These are phyloP conservation scores for Pristis pectinata DNA, from an alignment of 2,797 vertebrate species.

Conservation along the genomic window DNA sequence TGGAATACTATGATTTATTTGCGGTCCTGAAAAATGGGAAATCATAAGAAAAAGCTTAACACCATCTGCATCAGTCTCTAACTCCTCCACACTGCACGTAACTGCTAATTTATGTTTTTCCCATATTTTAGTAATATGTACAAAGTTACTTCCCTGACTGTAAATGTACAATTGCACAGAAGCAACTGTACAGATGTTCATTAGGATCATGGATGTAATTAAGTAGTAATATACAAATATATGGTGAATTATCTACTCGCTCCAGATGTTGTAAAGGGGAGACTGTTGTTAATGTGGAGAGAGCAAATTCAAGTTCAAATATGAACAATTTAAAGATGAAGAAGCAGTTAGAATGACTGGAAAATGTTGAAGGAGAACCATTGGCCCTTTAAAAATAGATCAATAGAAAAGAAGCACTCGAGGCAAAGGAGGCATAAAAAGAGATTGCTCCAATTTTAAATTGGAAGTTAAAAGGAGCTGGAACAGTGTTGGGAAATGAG, in stretches of 20 bases:
- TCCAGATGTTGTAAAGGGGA: neutral
- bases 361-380: constrained; percentile 18
- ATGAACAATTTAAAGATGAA: neutral
- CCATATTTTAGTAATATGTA: neutral
- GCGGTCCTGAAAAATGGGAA: no score
- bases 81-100: neutral
- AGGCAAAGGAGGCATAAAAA: constrained; percentile 33
- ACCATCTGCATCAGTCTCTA: neutral
- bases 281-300: neutral
- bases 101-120: neutral
- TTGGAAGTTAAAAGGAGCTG: neutral
- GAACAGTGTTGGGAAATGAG: neutral
- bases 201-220: neutral
- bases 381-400: constrained; percentile 32
- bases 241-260: neutral
- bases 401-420: constrained; percentile 14
- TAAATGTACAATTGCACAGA: neutral
- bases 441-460: constrained; percentile 28
- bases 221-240: neutral
- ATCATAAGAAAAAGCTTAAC: neutral
- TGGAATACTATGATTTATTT: neutral
- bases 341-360: neutral
- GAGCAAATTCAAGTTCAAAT: neutral
- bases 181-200: neutral
- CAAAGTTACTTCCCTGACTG: neutral